phyloP scores from a whole-genome alignment of 2,888 invertebrate genomes.

The Stenodera caucasica region DNA sequence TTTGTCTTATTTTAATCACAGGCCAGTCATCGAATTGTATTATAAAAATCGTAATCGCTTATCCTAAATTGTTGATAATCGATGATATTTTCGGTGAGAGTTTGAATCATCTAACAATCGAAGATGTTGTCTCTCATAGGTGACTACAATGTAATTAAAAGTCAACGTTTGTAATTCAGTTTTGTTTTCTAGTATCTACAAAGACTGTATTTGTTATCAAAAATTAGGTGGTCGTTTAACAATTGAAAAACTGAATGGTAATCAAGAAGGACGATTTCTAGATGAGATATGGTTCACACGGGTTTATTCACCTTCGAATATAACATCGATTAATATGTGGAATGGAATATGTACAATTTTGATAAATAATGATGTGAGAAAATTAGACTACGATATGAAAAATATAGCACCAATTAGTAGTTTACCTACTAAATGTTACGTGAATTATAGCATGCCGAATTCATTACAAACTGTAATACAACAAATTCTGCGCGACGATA shows the following conservation, averaged over 20 bases:
- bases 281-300: conserved; percentile 50
- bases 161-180: too few species aligned
- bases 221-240: conserved; percentile 50
- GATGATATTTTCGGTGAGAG: conserved; percentile 23
- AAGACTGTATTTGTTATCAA: conserved; percentile 51
- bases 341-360: conserved; percentile 50
- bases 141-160: conserved; percentile 7
- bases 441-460: conserved; percentile 23
- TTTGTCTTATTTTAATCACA: too few species aligned
- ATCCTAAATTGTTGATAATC: conserved; percentile 34
- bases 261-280: conserved; percentile 39
- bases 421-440: conserved; percentile 13
- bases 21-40: too few species aligned
- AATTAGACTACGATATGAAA: conserved; percentile 44
- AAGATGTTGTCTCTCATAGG: conserved; percentile 32
- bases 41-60: conserved; percentile 37
- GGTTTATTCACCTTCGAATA: conserved; percentile 51
- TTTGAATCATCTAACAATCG: conserved; percentile 22
- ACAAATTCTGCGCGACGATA: conserved; percentile 47
- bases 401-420: conserved; percentile 41
- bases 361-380: conserved; percentile 49
- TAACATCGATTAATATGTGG: conserved; percentile 51
- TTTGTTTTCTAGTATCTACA: conserved; percentile 50
- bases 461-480: conserved; percentile 20
- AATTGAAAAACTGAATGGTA: conserved; percentile 44